Percentiles rank a stretch among this genome's conserved stretches.
Conservation (phyloP, 2,888 invertebrate genomes). For the Tromatobia lineatoria region DNA sequence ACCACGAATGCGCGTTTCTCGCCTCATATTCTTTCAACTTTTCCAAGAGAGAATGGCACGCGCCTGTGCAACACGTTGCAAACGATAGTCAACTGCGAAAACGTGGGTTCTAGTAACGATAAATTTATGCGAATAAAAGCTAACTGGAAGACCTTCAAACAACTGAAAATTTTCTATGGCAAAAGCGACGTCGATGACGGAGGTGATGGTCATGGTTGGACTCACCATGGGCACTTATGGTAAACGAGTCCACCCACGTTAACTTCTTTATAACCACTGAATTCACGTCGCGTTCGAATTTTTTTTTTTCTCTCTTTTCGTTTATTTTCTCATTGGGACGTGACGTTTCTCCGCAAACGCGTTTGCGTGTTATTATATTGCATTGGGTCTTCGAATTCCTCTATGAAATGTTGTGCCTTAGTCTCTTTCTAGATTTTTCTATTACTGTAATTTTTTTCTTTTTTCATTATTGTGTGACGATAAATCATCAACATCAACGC, state of each 20-base stretch:
- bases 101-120: constrained; percentile 56
- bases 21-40: constrained; percentile 4
- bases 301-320: constrained; percentile 38
- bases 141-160: constrained; percentile 65
- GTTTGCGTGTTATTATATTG: constrained; percentile 22
- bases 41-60: constrained; percentile 28
- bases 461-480: constrained; percentile 35
- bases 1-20: constrained; percentile 44
- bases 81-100: constrained; percentile 12
- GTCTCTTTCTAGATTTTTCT: constrained; percentile 16
- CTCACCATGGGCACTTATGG: constrained; percentile 52
- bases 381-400: constrained; percentile 2
- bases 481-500: constrained; percentile 59
- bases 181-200: constrained; percentile 37
- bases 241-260: constrained; percentile 68
- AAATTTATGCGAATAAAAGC: constrained; percentile 57
- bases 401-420: neutral
- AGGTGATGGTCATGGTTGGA: constrained; percentile 66
- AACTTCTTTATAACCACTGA: constrained; percentile 64
- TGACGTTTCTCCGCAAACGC: constrained; percentile 24
- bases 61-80: constrained; percentile 6
- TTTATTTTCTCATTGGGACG: constrained; percentile 48
- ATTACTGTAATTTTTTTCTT: constrained; percentile 24
- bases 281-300: constrained; percentile 41
- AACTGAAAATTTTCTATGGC: constrained; percentile 63